Evolutionary conservation across 2,113 vertebrate species (phyloP), one percentile per base, ranked within the genome.

Genomic region (Kryptolebias marmoratus): DNA sequence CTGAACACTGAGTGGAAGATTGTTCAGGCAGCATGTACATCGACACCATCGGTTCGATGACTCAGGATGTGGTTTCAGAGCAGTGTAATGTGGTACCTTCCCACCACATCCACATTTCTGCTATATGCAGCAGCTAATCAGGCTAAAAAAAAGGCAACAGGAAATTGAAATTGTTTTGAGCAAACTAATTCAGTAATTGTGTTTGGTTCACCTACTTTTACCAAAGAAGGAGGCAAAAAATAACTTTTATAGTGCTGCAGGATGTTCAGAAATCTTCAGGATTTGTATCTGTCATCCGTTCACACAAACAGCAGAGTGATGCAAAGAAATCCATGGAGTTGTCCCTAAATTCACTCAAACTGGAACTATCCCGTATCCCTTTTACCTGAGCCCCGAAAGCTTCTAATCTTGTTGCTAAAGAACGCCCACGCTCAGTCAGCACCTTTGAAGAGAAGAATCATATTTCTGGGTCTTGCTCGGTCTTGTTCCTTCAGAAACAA

Each of bases 41-140:
- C 73, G 69, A 78, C 86, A 63, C 42, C 63, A 16, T 69, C 32
- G 53, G 31, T 14, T 64, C 55, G 10, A 60, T 80, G 75, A 77
- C 69, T 68, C 39, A 88, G 88, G 88, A 90, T 79, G 88, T 90
- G 88, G 88, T 84, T 80, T 83, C 59, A 66, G 16, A 66, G 52
- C 6, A 0, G n/a, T 9, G 61, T 58, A 32, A 31, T 57, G 69
- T n/a, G 74, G 74, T 76, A 30, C 58, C 64, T 57, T 64, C 80
- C 79, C 67, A 79, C 86, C 71, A 52, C 87, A 73, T 84, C 75
- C 60, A 86, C 31, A 9, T 64, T n/a, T 64, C 65, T 56, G 54
- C 70, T 83, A 73, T 83, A 87, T 78, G 73, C 77, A 85, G 28
- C 1, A 66, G 48, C n/a, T 15, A 39, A 44, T 11, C 27, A 2